Evolutionary conservation across 2,888 invertebrate species (phyloP).

Genomic region (Lepetodrilus schrolli): DNA sequence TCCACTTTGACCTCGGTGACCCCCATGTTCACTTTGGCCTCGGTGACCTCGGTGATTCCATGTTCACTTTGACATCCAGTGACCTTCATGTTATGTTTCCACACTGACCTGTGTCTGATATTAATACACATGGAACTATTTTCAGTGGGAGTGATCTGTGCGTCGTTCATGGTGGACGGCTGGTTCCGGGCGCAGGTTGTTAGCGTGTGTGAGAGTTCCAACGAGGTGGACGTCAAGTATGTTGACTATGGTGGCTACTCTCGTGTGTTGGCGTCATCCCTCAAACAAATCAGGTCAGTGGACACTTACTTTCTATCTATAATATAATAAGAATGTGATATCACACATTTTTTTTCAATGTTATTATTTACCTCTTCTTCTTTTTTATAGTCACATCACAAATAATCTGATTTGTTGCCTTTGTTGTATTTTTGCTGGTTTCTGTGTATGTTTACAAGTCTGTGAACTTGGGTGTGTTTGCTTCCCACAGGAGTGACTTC

Average conservation of each 20-base stretch:
- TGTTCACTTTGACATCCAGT: too few relatives aligned
- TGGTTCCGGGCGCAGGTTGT: conserved; percentile 94
- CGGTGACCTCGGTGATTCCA: too few relatives aligned
- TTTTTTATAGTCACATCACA: not conserved
- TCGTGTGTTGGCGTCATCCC: conserved; percentile 83
- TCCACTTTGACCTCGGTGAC: too few relatives aligned
- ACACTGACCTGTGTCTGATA: too few relatives aligned
- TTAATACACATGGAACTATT: too few relatives aligned
- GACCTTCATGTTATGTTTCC: too few relatives aligned
- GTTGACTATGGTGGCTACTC: conserved; percentile 97
- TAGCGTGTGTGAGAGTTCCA: conserved; percentile 81
- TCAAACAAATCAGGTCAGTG: conserved; percentile 86
- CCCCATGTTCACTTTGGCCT: too few relatives aligned
- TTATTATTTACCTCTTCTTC: not conserved
- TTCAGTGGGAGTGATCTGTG: conserved; percentile 90
- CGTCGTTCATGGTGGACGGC: conserved; percentile 85
- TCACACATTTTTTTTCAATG: not conserved
- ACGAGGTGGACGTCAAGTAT: conserved; percentile 87
- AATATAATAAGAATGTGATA: not conserved
- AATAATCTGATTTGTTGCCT: not conserved
- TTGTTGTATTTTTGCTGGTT: not conserved
- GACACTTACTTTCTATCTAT: too few relatives aligned
- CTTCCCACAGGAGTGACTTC: conserved; percentile 84
- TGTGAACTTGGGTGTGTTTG: not conserved
- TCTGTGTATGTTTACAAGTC: too few relatives aligned